Evolutionary conservation across 2,113 vertebrate genomes (phyloP).

Genomic region (Cyprinodon variegatus): DNA sequence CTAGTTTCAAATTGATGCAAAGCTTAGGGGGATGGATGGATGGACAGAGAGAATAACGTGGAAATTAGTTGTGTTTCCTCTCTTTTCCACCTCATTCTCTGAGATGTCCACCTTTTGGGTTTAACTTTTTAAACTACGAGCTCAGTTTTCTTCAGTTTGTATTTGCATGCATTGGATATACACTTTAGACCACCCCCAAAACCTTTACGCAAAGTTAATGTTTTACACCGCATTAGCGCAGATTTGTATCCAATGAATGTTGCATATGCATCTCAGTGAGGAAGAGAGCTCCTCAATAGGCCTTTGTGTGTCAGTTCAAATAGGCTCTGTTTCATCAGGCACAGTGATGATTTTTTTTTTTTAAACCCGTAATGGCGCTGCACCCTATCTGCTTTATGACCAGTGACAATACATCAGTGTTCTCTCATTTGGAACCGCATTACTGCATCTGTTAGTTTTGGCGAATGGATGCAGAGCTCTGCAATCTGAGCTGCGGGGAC

Average conservation of each 20-base stretch:
- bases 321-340: constrained; percentile 75
- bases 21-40: constrained; percentile 75
- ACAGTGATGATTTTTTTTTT: constrained; percentile 67
- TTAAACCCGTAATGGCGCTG: constrained; percentile 71
- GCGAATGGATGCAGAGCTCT: constrained; percentile 68
- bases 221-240: constrained; percentile 53
- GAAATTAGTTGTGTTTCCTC: constrained; percentile 42
- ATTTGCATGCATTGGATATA: constrained; percentile 93
- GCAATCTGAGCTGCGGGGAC: constrained; percentile 74
- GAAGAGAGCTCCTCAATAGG: constrained; percentile 51
- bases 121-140: constrained; percentile 93
- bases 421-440: constrained; percentile 74
- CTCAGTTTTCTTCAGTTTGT: constrained; percentile 93
- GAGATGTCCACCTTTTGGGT: constrained; percentile 87
- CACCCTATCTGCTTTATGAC: constrained; percentile 75
- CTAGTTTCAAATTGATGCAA: constrained; percentile 77
- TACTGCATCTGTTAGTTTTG: constrained; percentile 77
- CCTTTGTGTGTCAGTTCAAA: constrained; percentile 73
- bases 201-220: constrained; percentile 69
- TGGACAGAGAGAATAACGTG: constrained; percentile 67
- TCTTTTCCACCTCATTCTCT: constrained; percentile 76
- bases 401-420: constrained; percentile 76
- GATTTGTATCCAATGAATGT: constrained; percentile 66
- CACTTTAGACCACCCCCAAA: constrained; percentile 91
- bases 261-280: constrained; percentile 50